Conservation (phyloP, 2,797 vertebrate genomes). For the Pitangus sulphuratus region DNA sequence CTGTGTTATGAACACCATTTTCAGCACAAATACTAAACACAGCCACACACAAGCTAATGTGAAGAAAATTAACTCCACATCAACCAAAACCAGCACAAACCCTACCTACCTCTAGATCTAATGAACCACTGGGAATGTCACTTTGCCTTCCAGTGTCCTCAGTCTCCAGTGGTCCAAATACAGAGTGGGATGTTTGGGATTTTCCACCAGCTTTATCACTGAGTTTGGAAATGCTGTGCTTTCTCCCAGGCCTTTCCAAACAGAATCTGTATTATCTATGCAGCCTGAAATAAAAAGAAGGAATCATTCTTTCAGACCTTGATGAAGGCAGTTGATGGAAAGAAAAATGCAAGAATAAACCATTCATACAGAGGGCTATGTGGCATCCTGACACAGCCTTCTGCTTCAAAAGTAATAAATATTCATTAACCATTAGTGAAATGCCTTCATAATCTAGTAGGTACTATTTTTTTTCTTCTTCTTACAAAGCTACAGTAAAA, state of each 20-base stretch:
- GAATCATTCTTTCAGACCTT: background rate
- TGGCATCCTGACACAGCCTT: background rate
- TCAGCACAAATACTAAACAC: background rate
- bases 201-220: background rate
- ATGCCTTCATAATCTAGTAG: background rate
- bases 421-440: conserved; percentile 38
- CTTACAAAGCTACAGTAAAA: background rate
- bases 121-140: background rate
- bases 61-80: background rate
- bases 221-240: background rate
- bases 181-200: background rate
- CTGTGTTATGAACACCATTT: background rate
- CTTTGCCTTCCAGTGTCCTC: background rate
- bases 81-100: background rate
- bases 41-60: background rate
- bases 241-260: background rate
- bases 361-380: background rate
- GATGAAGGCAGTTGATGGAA: background rate
- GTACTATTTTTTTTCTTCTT: background rate
- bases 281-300: background rate
- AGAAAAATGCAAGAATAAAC: background rate
- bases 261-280: background rate
- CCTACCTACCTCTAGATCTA: background rate
- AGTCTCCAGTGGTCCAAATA: background rate
- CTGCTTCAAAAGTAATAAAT: conserved; percentile 20